Percentiles rank a stretch among this genome's conserved stretches.
Conservation (phyloP, 2,797 vertebrate genomes). For the Peromyscus melanophrys region DNA sequence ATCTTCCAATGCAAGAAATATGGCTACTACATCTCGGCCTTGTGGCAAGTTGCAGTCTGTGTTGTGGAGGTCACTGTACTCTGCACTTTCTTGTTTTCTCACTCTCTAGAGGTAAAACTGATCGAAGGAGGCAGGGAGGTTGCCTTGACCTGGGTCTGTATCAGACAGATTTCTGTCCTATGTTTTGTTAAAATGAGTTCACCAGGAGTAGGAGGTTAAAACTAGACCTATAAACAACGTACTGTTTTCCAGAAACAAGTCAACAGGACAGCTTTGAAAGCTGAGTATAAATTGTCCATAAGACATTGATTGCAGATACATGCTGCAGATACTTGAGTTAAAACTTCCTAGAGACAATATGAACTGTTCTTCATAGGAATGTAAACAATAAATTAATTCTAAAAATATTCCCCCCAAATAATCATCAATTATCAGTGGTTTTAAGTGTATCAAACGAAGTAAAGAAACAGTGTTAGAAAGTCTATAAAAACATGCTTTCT, state of each 20-base stretch:
- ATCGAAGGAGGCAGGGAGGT: background rate
- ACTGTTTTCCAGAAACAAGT: background rate
- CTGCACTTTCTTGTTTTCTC: background rate
- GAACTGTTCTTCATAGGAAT: background rate
- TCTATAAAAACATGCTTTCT: background rate
- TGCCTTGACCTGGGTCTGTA: background rate
- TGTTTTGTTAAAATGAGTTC: constrained; percentile 2
- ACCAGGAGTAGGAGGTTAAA: background rate
- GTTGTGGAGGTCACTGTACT: background rate
- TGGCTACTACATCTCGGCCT: background rate
- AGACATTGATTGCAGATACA: background rate
- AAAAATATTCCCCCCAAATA: background rate
- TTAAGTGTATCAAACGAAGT: background rate
- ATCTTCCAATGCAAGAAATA: constrained; percentile 15
- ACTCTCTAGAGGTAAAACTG: background rate
- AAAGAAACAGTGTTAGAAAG: constrained; percentile 49
- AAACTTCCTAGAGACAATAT: background rate
- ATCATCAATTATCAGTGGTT: background rate
- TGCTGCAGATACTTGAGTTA: background rate
- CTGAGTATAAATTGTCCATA: background rate
- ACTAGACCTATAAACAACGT: background rate
- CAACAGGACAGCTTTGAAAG: constrained; percentile 16
- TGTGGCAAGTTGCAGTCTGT: background rate
- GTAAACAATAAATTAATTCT: background rate
- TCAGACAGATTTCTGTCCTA: background rate